Evolutionary conservation across 2,113 vertebrate genomes (phyloP), one percentile per base, ranked within the genome.

Genomic region (Hassar affinis): DNA sequence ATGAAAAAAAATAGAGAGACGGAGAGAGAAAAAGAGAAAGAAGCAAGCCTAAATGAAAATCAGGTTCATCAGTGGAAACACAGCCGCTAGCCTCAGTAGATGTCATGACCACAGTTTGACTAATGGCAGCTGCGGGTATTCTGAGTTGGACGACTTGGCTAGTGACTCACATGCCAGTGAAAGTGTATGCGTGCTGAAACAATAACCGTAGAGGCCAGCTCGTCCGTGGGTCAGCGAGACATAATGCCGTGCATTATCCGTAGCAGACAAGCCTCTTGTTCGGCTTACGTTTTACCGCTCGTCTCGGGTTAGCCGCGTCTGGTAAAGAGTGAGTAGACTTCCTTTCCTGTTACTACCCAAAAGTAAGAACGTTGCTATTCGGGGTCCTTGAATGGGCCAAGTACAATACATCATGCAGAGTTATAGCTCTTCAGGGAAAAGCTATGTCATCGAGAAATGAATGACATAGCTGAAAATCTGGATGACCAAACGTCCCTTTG

Each of bases 71-170:
- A 79, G 64, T 84, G 76, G 64, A 79, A 72, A 79, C 54, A 78
- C 59, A 83, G 62, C 76, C 77, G 22, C 76, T 33, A 68, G 86
- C 49, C 74, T 87, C 77, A 81, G 86, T 75, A 78, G 84, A 33
- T 35, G 6, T 81, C 57, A 88, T 93, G 93, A 93, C 89, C 91
- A 89, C 92, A 88, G 89, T 91, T 91, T 92, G 93, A 94, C 89
- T 91, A 91, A 92, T 87, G 83, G 79, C 71, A 80, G 79, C 80
- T 71, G 27, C 20, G 76, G 86, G 88, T 69, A 20, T 51, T 49
- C 47, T 78, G 83, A 85, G 76, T 80, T 88, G 10, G 66, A 74
- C 54, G 74, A 78, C 54, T 56, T 76, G 78, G 81, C 56, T 45
- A 3, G 35, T 91, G 92, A 93, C 69, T 93, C 93, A 92, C 88